A percentile compares a stretch with the other conserved stretches of the same genome.
Evolutionary conservation across 2,113 vertebrate genomes (phyloP).

Genomic region (Pithys albifrons): DNA sequence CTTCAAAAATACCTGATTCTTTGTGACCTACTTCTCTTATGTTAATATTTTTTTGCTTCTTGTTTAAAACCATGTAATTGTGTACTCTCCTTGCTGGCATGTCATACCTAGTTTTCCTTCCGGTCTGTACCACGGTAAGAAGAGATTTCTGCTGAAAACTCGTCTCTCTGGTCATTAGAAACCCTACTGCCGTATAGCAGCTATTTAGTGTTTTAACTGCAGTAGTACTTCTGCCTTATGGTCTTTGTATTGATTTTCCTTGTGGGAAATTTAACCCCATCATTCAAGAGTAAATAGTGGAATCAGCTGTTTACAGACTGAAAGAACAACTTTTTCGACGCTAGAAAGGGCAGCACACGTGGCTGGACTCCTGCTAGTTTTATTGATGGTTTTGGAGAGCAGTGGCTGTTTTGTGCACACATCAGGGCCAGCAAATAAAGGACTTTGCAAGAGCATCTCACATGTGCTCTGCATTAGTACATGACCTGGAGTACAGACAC

Average conservation of each 20-base stretch:
- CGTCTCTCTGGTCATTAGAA: constrained; percentile 13
- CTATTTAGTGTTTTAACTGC: constrained; percentile 53
- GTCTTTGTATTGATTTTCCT: constrained; percentile 57
- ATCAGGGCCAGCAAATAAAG: neutral
- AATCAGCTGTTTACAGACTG: constrained; percentile 27
- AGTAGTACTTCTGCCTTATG: constrained; percentile 27
- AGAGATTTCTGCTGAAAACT: neutral
- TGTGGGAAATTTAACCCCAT: constrained; percentile 58
- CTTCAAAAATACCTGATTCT: neutral
- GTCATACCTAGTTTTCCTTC: neutral
- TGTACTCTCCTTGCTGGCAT: rapidly evolving
- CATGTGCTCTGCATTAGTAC: neutral
- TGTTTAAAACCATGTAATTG: neutral
- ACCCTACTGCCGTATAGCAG: constrained; percentile 15
- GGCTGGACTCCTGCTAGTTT: constrained; percentile 4
- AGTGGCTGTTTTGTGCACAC: neutral
- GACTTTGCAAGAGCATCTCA: neutral
- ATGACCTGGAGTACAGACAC: neutral
- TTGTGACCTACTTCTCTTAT: neutral
- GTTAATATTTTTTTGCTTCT: neutral
- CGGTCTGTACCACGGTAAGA: neutral
- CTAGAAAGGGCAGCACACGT: neutral
- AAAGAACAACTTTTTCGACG: neutral
- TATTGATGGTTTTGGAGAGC: neutral
- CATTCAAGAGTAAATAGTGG: constrained; percentile 42